Base-by-base conservation (phyloP, 2,797 vertebrate species). In the Acrossocheilus fasciatus region DNA sequence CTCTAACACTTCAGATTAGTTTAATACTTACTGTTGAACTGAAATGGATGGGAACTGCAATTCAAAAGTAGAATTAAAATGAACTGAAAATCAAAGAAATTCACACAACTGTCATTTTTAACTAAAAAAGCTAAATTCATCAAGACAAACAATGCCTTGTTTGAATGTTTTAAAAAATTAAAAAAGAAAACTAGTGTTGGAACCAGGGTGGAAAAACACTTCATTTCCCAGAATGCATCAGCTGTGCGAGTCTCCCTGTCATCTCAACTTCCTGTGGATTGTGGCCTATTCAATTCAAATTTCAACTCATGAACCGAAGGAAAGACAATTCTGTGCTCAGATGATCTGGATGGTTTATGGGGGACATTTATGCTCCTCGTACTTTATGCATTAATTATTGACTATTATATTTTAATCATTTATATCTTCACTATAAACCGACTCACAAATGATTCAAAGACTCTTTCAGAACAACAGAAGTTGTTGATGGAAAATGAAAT, bases 171-270 rank as follows among this genome's bases (percentile, higher is more conserved):
- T 11, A 2, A 57, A 57, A 20, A 2, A 12, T 30, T 4, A 20
- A n/a, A 14, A 14, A 72, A 72, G 2, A 6, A 1, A 73, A 4
- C 1, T 17, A 47, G n/a, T 3, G n/a, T 26, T 26, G 26, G 26
- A 5, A 43, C 3, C 70, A 45, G 3, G 3, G 12, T 73, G 41
- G 6, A 18, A 18, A 30, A 50, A 75, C 15, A 75, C 45, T 52
- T 20, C 9, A 52, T 52, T 34, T 75, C 47, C 73, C 47, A 52
- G 73, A 75, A 75, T 75, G 45, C 73, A 75, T 75, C 17, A 18
- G 43, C 15, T 0, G 4, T 34, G 15, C 1, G 10, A 43, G 39
- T 23, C 20, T 72, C 41, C 36, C 68, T 41, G 68, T 70, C 18
- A 70, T 47, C 72, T 50, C 43, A 34, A 52, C 45, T 34, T 75